Base-by-base conservation (phyloP, 2,797 vertebrate species). In the Chaetodon trifasciatus region DNA sequence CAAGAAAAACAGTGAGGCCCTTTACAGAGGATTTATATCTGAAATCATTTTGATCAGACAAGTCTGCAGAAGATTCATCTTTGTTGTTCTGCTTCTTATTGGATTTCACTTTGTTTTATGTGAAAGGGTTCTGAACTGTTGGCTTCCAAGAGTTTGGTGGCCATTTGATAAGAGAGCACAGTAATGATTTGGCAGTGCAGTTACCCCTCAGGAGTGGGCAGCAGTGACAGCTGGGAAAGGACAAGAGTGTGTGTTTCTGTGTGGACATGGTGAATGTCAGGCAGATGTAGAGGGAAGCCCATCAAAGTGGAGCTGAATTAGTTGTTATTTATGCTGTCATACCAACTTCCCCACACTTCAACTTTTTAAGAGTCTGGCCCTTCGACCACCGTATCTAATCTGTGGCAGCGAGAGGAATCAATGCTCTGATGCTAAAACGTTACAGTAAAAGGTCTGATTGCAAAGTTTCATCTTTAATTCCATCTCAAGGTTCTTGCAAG, bases 31-130 rank as follows among this genome's bases (percentile, higher is more conserved):
- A 84, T 85, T 81, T 82, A 84, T 83, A 82, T 79, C 65, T 13
- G 23, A 85, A 87, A 86, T 86, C 63, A 78, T 88, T 86, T 85
- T 84, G 78, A 77, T 80, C 74, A 72, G 84, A 81, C 81, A 67
- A 75, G 62, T 67, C 63, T 24, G 73, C 66, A 40, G 64, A 82
- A 86, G 85, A 91, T 88, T 87, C 62, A 80, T 90, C 82, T 83
- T 39, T 82, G 83, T 91, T 88, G 80, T 71, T 76, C 28, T 75
- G 57, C 46, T 55, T 79, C 77, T 83, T 89, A 85, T 90, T 90
- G 79, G 77, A 89, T 85, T 91, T 86, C 67, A 73, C 78, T 92
- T 86, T 69, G 78, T 90, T 90, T 92, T 80, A 81, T 86, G 84
- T 84, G 65, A 84, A 79, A 83, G 67, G 72, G 70, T 76, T 86